These are phyloP conservation scores for Acanthosepion pharaonis DNA, from an alignment of 2,888 invertebrate species.

Conservation along the genomic window DNA sequence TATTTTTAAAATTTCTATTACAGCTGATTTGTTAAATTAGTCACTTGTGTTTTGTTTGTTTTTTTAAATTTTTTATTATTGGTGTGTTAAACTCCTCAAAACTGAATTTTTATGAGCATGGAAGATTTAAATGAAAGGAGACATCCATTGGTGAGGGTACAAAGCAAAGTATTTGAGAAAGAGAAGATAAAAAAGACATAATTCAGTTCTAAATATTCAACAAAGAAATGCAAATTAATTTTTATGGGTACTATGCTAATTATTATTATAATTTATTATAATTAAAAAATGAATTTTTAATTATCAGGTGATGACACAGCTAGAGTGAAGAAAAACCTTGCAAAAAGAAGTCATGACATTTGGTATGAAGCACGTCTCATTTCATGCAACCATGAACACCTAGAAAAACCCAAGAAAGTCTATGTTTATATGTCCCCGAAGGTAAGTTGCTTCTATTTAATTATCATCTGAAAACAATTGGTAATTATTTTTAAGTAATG, in stretches of 20 bases:
- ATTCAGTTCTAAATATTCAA: neutral
- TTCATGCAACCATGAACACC: slow-evolving; percentile 79
- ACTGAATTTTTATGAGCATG: too few relatives aligned
- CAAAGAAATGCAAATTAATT: neutral
- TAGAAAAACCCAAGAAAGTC: slow-evolving; percentile 87
- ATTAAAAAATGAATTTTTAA: neutral
- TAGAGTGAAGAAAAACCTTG: slow-evolving; percentile 89
- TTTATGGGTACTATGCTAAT: neutral
- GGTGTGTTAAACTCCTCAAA: too few relatives aligned
- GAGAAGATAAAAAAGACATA: too few relatives aligned
- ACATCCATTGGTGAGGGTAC: too few relatives aligned
- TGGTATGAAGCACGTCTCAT: slow-evolving; percentile 86
- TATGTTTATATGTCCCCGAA: slow-evolving; percentile 92
- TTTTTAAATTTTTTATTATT: too few relatives aligned
- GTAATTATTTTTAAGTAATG: too few relatives aligned
- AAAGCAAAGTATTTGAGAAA: too few relatives aligned
- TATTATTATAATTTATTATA: neutral
- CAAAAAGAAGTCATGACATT: slow-evolving; percentile 87
- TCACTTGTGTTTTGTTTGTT: too few relatives aligned
- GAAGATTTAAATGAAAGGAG: too few relatives aligned
- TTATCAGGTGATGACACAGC: slow-evolving; percentile 83
- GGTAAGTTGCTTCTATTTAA: slow-evolving; percentile 59
- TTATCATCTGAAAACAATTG: neutral
- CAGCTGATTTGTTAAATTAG: too few relatives aligned
- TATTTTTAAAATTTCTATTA: too few relatives aligned